Base-by-base conservation (phyloP, 2,797 vertebrate genomes). In the Sternotherus odoratus region DNA sequence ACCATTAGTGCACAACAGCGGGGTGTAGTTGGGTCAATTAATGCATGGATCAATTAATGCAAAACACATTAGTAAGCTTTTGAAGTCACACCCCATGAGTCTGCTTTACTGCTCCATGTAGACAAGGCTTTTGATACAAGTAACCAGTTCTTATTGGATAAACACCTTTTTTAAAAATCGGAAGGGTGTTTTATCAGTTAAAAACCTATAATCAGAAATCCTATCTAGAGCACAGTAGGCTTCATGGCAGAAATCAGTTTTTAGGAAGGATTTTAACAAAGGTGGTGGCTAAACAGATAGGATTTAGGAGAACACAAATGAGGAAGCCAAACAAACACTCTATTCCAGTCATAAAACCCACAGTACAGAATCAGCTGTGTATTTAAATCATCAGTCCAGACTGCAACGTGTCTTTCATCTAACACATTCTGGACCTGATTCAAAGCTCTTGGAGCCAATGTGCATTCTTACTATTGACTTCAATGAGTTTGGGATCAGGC, bases 331-430 rank as follows among this genome's bases (percentile, higher is more conserved):
- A 43, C 2, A 28, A 54, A 13, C 9, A 33, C 57, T 30, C 12
- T 17, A 1, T 28, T 72, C 4, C 19, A 16, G 28, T 87, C 3
- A 0, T 23, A 39, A 49, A 30, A 5, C 6, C 36, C 23, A 5
- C 24, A 15, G 21, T 63, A 83, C 3, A 2, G 6, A 30, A 74
- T 77, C 2, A 56, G 8, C 56, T 24, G 13, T 0, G 0, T 51
- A 48, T 36, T 84, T 79, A 17, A 93, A 60, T 13, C 3, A 75
- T 19, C 10, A 33, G 57, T 13, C 5, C 17, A 12, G 12, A 28
- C 12, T 0, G 3, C 19, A 88, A 48, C 39, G 8, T 84, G 5
- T 63, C 26, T 63, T 84, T 84, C 48, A 82, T 3, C 23, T 63
- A 30, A 28, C 30, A 9, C 3, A 79, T 49, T 26, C 39, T 26